These are phyloP conservation scores for Morpho helenor DNA, from an alignment of 2,888 invertebrate genomes.

Conservation along the genomic window DNA sequence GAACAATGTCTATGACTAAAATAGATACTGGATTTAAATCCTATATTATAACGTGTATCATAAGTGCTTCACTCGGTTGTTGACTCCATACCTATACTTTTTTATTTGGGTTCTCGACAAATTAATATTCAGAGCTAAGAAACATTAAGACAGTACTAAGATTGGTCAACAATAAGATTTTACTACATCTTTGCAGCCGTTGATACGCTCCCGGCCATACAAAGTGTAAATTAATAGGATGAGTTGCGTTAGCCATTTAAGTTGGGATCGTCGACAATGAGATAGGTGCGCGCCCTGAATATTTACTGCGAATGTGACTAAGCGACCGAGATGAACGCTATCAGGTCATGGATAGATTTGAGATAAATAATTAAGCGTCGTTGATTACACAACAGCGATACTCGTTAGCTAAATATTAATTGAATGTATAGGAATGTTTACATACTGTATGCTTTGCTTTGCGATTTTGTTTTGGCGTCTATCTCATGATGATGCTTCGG, in stretches of 20 bases:
- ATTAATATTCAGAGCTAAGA: too few relatives aligned
- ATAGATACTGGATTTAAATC: too few relatives aligned
- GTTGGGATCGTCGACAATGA: constrained; percentile 25
- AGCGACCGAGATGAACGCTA: constrained; percentile 15
- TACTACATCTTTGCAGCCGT: neutral
- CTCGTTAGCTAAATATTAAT: neutral
- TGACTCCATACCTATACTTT: too few relatives aligned
- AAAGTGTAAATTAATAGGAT: constrained; percentile 17
- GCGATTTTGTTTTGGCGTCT: too few relatives aligned
- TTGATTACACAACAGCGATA: constrained; percentile 20
- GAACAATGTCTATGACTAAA: too few relatives aligned
- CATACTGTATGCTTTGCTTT: too few relatives aligned
- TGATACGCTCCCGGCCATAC: neutral
- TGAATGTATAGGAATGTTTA: too few relatives aligned
- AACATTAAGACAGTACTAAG: too few relatives aligned
- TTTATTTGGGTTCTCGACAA: too few relatives aligned
- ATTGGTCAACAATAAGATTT: neutral
- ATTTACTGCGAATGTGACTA: constrained; percentile 29
- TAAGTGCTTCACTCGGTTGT: too few relatives aligned
- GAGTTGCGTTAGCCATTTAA: constrained; percentile 13
- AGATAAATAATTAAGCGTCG: constrained; percentile 25
- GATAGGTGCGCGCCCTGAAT: constrained; percentile 32
- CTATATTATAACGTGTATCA: too few relatives aligned
- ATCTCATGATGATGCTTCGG: too few relatives aligned
- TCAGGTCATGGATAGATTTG: constrained; percentile 31